Percentiles rank a stretch among this genome's conserved stretches.
These are phyloP conservation scores for Delphinapterus leucas DNA, from an alignment of 2,113 vertebrate species.

Conservation along the genomic window DNA sequence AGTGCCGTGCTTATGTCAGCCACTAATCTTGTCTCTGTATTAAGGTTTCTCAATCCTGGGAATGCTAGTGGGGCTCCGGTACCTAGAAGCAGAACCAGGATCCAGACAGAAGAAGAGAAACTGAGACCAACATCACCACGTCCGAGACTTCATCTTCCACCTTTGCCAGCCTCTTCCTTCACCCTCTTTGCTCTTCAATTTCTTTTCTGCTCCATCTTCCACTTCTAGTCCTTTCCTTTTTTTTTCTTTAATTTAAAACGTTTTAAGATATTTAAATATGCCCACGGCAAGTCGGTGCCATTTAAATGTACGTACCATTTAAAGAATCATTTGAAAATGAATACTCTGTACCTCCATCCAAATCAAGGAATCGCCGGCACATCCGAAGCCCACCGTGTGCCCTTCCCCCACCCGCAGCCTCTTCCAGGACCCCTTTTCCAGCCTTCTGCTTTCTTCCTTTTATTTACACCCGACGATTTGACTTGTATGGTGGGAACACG, in stretches of 20 bases:
- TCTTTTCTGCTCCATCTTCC: neutral
- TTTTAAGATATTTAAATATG: neutral
- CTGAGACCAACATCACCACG: constrained; percentile 75
- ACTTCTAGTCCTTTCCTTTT: neutral
- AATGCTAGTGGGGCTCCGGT: constrained; percentile 94
- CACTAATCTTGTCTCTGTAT: neutral
- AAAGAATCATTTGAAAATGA: neutral
- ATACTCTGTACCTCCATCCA: neutral
- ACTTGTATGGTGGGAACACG: neutral
- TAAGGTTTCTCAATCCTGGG: constrained; percentile 93
- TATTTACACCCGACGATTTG: neutral
- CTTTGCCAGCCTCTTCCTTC: neutral
- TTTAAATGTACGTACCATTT: neutral
- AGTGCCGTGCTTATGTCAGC: neutral
- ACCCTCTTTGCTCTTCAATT: neutral
- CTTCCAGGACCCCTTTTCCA: neutral
- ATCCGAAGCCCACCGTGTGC: neutral
- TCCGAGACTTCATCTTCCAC: neutral
- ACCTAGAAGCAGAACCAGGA: constrained; percentile 86
- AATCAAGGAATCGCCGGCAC: neutral
- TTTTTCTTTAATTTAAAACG: neutral
- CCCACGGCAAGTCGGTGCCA: neutral
- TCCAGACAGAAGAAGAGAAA: constrained; percentile 92
- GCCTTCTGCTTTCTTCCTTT: neutral
- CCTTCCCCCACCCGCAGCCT: neutral